These are phyloP conservation scores for Anthopleura sola DNA, from an alignment of 64 coral and sea anemone genomes.

Conservation along the genomic window DNA sequence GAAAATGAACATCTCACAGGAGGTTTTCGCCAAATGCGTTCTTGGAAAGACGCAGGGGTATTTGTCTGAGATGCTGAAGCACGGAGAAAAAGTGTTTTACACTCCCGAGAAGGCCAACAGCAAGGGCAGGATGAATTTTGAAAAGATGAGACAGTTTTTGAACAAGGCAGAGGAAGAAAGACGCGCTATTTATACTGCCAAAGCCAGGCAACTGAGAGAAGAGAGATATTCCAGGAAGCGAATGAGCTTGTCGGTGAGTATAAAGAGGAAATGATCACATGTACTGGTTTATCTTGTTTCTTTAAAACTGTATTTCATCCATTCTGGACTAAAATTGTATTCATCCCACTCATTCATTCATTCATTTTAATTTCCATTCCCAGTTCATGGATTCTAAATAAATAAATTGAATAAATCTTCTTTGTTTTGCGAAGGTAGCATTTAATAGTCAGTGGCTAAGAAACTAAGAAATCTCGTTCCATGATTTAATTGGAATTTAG, in stretches of 20 bases:
- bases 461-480: too few species aligned
- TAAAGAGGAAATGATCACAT: background rate
- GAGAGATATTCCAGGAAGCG: constrained; percentile 62
- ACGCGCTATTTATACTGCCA: constrained; percentile 49
- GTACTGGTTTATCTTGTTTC: too few species aligned
- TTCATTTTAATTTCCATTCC: too few species aligned
- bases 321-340: too few species aligned
- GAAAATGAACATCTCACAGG: constrained; percentile 83
- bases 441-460: too few species aligned
- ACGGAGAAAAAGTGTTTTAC: constrained; percentile 78
- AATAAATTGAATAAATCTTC: too few species aligned
- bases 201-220: constrained; percentile 51
- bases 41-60: constrained; percentile 93
- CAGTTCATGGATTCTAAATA: too few species aligned
- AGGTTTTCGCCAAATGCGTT: constrained; percentile 88
- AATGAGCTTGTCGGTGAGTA: constrained; percentile 37
- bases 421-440: too few species aligned
- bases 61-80: constrained; percentile 90
- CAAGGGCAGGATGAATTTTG: constrained; percentile 90
- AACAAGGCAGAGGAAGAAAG: constrained; percentile 64
- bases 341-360: too few species aligned
- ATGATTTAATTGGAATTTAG: too few species aligned
- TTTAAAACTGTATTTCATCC: too few species aligned
- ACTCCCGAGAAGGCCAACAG: constrained; percentile 70
- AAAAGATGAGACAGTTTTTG: constrained; percentile 79